Conservation (phyloP, 2,888 invertebrate genomes). For the Napeogenes sylphis region DNA sequence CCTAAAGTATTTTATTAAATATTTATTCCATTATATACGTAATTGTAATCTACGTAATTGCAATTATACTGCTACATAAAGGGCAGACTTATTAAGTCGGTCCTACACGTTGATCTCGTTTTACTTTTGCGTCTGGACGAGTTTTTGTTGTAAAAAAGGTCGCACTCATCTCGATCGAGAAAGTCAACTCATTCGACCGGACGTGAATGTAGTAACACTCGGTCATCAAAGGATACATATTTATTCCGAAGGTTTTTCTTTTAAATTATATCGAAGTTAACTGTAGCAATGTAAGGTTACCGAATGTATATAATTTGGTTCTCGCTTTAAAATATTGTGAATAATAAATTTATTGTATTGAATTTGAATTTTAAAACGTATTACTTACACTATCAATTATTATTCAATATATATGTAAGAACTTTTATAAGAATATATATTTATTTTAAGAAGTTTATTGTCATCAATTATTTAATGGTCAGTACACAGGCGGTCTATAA, state of each 20-base stretch:
- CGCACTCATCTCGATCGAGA: conserved; percentile 54
- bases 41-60: conserved; percentile 9
- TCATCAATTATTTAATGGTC: neutral
- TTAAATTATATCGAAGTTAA: conserved; percentile 15
- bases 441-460: too few relatives aligned
- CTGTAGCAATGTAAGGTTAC: neutral
- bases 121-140: conserved; percentile 52
- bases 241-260: conserved; percentile 18
- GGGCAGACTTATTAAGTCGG: conserved; percentile 16
- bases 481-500: conserved; percentile 12
- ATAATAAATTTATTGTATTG: too few relatives aligned
- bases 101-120: conserved; percentile 43
- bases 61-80: conserved; percentile 4
- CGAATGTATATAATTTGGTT: too few relatives aligned
- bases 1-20: neutral
- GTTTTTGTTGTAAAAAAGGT: conserved; percentile 56
- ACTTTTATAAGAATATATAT: too few relatives aligned
- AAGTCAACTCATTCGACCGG: conserved; percentile 48
- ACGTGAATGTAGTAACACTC: conserved; percentile 41
- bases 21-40: neutral
- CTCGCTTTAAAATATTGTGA: too few relatives aligned
- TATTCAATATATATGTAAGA: too few relatives aligned
- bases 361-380: too few relatives aligned
- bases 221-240: conserved; percentile 17
- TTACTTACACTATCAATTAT: too few relatives aligned